Conservation (phyloP, 2,888 invertebrate genomes). For the Phaedon cochleariae region DNA sequence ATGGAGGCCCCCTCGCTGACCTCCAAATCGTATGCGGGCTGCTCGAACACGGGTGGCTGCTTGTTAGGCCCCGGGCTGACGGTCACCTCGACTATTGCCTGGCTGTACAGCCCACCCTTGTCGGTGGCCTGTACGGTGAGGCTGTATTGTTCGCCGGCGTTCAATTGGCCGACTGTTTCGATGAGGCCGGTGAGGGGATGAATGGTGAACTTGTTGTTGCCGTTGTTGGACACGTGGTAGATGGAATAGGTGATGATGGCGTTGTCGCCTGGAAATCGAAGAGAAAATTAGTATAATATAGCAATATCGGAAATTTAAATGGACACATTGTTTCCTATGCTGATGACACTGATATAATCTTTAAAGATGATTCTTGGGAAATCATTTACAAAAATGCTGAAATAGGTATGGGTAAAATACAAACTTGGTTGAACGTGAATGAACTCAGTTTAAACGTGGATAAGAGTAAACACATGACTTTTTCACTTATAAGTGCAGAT, state of each 20-base stretch:
- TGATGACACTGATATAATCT: not conserved
- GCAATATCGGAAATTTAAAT: not conserved
- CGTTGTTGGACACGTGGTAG: conserved; percentile 91
- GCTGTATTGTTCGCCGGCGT: conserved; percentile 89
- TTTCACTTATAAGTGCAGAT: too few species aligned
- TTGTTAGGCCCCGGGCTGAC: conserved; percentile 85
- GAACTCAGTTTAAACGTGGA: too few species aligned
- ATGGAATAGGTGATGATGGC: conserved; percentile 84
- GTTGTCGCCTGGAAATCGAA: conserved; percentile 68
- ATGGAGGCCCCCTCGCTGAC: conserved; percentile 91
- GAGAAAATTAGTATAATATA: not conserved
- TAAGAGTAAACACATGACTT: too few species aligned
- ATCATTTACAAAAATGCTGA: too few species aligned
- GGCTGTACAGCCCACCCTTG: conserved; percentile 79
- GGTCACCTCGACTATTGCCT: conserved; percentile 86
- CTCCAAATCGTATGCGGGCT: conserved; percentile 84
- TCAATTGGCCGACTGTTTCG: conserved; percentile 80
- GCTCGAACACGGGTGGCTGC: conserved; percentile 82
- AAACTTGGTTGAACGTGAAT: too few species aligned
- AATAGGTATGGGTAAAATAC: too few species aligned
- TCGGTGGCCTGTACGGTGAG: conserved; percentile 87
- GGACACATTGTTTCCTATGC: not conserved
- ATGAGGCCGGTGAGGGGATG: conserved; percentile 78
- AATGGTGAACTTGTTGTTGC: conserved; percentile 84
- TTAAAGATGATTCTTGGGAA: too few species aligned